A percentile compares a stretch with the other conserved stretches of the same genome.
Evolutionary conservation across 2,888 invertebrate species (phyloP).

Genomic region (Megamerina dolium): DNA sequence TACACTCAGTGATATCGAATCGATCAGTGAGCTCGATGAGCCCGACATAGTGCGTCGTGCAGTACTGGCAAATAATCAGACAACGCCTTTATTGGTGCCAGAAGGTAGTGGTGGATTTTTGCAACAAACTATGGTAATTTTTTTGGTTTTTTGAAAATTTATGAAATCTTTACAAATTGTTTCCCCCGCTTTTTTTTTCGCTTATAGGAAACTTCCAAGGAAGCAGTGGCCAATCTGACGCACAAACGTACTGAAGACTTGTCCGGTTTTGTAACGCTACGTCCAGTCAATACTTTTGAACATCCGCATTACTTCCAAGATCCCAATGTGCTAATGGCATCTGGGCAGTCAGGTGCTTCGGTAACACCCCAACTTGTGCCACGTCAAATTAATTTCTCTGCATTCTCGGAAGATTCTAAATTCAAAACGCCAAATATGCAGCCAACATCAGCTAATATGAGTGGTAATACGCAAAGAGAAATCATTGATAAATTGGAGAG

Average conservation of each 20-base stretch:
- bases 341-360: conserved; percentile 30
- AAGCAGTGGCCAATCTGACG: conserved; percentile 40
- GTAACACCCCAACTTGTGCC: conserved; percentile 38
- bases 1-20: conserved; percentile 66
- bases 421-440: conserved; percentile 28
- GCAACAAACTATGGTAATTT: conserved; percentile 38
- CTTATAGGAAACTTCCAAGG: conserved; percentile 43
- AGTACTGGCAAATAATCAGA: conserved; percentile 25
- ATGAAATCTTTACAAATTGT: neutral
- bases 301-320: conserved; percentile 47
- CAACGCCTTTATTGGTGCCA: conserved; percentile 34
- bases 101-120: conserved; percentile 32
- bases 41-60: conserved; percentile 58
- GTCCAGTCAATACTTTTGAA: conserved; percentile 42
- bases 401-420: conserved; percentile 47
- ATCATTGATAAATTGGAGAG: conserved; percentile 46
- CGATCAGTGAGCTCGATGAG: conserved; percentile 67
- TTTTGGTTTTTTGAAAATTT: neutral
- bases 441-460: conserved; percentile 34
- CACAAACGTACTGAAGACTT: conserved; percentile 40
- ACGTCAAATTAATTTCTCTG: conserved; percentile 50
- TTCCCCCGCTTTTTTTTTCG: too few relatives aligned
- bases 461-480: conserved; percentile 45
- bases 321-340: conserved; percentile 25
- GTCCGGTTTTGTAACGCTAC: conserved; percentile 32